These are phyloP conservation scores for Dynastes hyllus DNA, from an alignment of 2,888 invertebrate genomes.

Conservation along the genomic window DNA sequence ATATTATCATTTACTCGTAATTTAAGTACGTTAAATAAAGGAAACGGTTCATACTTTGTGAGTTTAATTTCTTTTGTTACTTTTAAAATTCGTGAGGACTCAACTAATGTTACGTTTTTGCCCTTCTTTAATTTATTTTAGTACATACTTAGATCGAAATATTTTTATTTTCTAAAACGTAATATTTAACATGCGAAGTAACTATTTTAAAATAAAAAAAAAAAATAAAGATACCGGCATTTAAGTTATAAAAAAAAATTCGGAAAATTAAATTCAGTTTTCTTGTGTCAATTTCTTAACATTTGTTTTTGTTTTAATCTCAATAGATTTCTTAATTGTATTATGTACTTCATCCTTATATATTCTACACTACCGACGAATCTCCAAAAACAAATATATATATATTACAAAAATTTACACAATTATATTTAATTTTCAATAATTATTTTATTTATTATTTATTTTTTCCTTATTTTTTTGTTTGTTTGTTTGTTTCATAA, in stretches of 20 bases:
- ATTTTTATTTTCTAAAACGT: no score
- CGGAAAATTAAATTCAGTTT: background rate
- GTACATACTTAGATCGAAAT: constrained; percentile 48
- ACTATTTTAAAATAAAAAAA: background rate
- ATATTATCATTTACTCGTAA: background rate
- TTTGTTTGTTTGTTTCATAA: constrained; percentile 39
- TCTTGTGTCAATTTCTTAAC: background rate
- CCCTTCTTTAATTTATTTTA: constrained; percentile 53
- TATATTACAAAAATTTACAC: constrained; percentile 73
- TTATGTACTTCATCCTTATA: constrained; percentile 29
- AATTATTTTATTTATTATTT: constrained; percentile 61
- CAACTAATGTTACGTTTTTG: constrained; percentile 61
- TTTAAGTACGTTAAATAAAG: constrained; percentile 30
- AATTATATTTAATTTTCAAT: constrained; percentile 66
- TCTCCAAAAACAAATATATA: constrained; percentile 52
- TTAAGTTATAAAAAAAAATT: background rate
- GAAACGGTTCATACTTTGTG: constrained; percentile 68
- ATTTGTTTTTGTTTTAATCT: constrained; percentile 56
- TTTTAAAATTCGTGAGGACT: constrained; percentile 56
- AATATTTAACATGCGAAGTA: background rate
- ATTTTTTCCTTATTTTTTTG: background rate
- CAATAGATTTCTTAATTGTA: constrained; percentile 26
- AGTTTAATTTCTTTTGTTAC: constrained; percentile 46
- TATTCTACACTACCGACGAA: constrained; percentile 59
- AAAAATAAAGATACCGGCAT: background rate